Evolutionary conservation across 2,888 invertebrate genomes (phyloP).

Genomic region (Stramonita haemastoma): DNA sequence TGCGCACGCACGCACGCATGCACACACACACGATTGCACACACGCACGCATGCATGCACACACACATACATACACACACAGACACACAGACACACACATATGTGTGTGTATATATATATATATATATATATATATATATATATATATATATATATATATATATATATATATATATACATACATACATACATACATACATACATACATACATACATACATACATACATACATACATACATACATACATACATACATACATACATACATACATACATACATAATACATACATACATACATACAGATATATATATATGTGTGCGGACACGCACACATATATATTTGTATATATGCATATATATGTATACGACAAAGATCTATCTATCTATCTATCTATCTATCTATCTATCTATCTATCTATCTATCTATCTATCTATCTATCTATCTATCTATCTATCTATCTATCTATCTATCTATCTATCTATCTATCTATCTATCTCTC

Average conservation of each 20-base stretch:
- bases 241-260: background rate
- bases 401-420: too few species aligned
- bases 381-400: too few species aligned
- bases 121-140: slow-evolving; percentile 7
- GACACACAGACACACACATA: slow-evolving; percentile 30
- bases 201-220: background rate
- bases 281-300: too few species aligned
- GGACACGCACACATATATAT: background rate
- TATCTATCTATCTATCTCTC: too few species aligned
- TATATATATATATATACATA: background rate
- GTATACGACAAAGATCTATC: too few species aligned
- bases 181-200: background rate
- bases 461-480: too few species aligned
- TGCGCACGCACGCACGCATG: background rate
- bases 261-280: too few species aligned
- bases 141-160: background rate
- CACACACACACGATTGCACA: slow-evolving; percentile 26
- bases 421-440: too few species aligned
- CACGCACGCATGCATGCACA: slow-evolving; percentile 15
- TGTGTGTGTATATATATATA: slow-evolving; percentile 1
- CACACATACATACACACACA: background rate
- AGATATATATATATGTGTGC: background rate
- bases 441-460: too few species aligned
- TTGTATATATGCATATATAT: background rate
- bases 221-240: background rate